Evolutionary conservation across 2,888 invertebrate genomes (phyloP), one percentile per base, ranked within the genome.

Genomic region (Teleiodes luculella): DNA sequence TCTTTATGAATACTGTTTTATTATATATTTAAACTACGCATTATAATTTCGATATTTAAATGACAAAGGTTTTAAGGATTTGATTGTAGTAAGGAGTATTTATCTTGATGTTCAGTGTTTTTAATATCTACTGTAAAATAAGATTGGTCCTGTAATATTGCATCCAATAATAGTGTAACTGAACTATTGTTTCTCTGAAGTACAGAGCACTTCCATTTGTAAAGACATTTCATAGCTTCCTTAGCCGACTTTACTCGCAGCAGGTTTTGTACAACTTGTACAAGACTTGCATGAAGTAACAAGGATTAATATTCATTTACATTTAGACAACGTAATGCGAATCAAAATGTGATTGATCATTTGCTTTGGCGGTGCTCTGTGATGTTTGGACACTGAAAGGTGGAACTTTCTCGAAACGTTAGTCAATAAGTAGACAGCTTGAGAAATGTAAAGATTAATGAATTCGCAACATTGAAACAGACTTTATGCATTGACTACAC

Each of bases 351-450:
- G 58, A 54, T 53, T 57, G 57, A 61, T 61, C 51, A 48, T 48
- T 30, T 18, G 24, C 28, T 7, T 41, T 13, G 43, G 6, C 43
- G 43, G 43, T 28, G 43, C 18, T 24, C 13, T 49, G 13, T 49
- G 49, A 49, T 49, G 37, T 49, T 11, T 1, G n/a, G 33, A 16
- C 24, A 47, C 51, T 57, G 57, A 61, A 57, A 61, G 59, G 61
- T 20, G 57, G 53, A 50, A 53, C 60, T 58, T 61, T 61, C 60
- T 56, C 58, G 46, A 53, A 50, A 31, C 30, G 48, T 31, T 39
- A 43, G 28, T 63, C 58, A 66, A 70, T 60, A 53, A 49, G 13
- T 43, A 31, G 39, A 39, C 36, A 50, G 24, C n/a, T 49, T n/a
- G 35, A 47, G 35, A 35, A 49, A 31, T 46, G 31, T 46, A 31